These are phyloP conservation scores for Misgurnus anguillicaudatus DNA, from an alignment of 2,113 vertebrate species.

Conservation along the genomic window DNA sequence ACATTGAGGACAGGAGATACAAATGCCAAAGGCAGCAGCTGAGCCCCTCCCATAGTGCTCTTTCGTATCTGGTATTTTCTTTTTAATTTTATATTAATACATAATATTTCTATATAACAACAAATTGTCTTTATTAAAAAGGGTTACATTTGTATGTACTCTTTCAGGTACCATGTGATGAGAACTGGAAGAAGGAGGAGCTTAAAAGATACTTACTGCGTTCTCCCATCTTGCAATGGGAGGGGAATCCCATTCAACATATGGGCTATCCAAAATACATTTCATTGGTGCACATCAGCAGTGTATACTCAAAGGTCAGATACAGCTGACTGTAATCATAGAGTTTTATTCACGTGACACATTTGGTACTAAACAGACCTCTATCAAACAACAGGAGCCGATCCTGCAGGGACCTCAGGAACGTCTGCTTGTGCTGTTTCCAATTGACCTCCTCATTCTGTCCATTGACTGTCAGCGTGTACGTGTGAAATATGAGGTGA, in stretches of 20 bases:
- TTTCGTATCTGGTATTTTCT: constrained; percentile 75
- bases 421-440: constrained; percentile 75
- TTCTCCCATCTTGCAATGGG: constrained; percentile 78
- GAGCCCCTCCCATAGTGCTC: constrained; percentile 66
- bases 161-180: constrained; percentile 72
- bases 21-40: constrained; percentile 63
- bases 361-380: neutral
- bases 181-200: constrained; percentile 75
- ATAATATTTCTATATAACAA: neutral
- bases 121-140: neutral
- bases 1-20: constrained; percentile 70
- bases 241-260: constrained; percentile 79
- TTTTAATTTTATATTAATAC: neutral
- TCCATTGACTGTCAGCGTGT: constrained; percentile 72
- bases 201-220: constrained; percentile 69
- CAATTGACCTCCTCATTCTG: constrained; percentile 78
- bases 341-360: neutral
- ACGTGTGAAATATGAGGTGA: constrained; percentile 77
- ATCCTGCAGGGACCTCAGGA: constrained; percentile 72
- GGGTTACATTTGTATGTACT: neutral
- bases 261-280: constrained; percentile 73
- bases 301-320: constrained; percentile 61
- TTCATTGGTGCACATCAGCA: constrained; percentile 71
- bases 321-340: neutral
- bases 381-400: constrained; percentile 21